phyloP scores from a whole-genome alignment of 2,113 vertebrate genomes.

The Ceyx cyanopectus region DNA sequence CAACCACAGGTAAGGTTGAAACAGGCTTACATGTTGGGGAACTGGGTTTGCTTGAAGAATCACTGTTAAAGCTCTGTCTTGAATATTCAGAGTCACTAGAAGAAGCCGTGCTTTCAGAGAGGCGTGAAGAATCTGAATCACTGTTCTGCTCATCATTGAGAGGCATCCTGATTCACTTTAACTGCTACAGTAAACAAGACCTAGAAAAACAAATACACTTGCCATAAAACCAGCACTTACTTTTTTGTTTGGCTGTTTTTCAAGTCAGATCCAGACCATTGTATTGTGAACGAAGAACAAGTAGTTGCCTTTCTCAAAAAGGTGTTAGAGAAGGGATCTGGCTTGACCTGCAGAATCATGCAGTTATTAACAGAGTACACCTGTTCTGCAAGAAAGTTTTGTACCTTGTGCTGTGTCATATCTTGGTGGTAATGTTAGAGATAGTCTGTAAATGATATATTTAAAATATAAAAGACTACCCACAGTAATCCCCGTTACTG shows the following conservation, averaged over 20 bases:
- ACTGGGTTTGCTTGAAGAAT: constrained; percentile 90
- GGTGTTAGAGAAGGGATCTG: neutral
- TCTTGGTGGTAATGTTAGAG: neutral
- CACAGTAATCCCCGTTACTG: neutral
- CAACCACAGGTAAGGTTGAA: neutral
- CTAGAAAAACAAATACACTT: constrained; percentile 51
- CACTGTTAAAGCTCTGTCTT: constrained; percentile 89
- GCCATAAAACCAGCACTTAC: neutral
- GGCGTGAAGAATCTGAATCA: constrained; percentile 84
- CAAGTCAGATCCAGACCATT: neutral
- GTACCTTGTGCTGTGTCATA: neutral
- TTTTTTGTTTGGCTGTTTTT: neutral
- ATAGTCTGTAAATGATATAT: neutral
- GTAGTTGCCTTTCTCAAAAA: neutral
- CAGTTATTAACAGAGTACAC: neutral
- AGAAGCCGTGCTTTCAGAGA: constrained; percentile 84
- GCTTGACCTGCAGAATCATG: neutral
- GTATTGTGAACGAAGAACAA: neutral
- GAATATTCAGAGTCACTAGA: constrained; percentile 87
- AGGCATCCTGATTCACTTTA: constrained; percentile 82
- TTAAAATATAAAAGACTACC: neutral
- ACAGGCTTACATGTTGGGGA: constrained; percentile 88
- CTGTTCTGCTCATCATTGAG: constrained; percentile 86
- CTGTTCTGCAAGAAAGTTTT: neutral
- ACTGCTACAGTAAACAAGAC: constrained; percentile 9